Base-by-base conservation (phyloP, 2,888 invertebrate genomes). In the Bedellia somnulentella region DNA sequence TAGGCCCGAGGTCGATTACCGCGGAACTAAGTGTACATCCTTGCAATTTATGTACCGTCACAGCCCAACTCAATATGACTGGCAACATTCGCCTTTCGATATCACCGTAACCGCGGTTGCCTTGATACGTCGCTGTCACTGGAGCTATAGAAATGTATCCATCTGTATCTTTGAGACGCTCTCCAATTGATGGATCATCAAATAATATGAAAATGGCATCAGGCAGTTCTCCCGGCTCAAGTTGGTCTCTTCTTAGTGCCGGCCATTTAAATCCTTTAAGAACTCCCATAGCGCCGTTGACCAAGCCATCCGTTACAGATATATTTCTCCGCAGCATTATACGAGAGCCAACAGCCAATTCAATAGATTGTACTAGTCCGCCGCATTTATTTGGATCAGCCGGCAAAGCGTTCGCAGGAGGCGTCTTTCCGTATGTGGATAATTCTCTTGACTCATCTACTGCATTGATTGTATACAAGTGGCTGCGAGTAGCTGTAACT, bases 241-340 rank as follows among this genome's bases (percentile, higher is more conserved):
- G 18, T 18, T 18, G 18, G 18, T 18, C 18, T 18, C 5, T 18
- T 18, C 18, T 18, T 1, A 41, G 25, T 2, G 40, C 35, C 1
- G 41, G 37, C 42, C 40, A 42, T 34, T 33, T 34, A 14, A 33
- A 31, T 35, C 13, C 33, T 27, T 37, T 31, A 17, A 35, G 15
- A 15, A 30, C 26, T 12, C 33, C 33, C 31, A 31, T 33, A 22
- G 30, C 35, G 10, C 33, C 39, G 29, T 41, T 44, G 14, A 44
- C 43, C 1, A 43, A 33, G 1, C 39, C 42, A 3, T 40, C 38
- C 1, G 34, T 32, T 3, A 51, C 40, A 0, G 36, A 10, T 5
- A 47, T 41, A 24, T 49, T 48, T 1, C 40, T 32, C n/a, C 45
- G 36, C 3, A 45, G 30, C 45, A 47, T 48, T 0, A 49, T 37